Evolutionary conservation across 2,888 invertebrate species (phyloP), one percentile per base, ranked within the genome.

Genomic region (Clostera curtula): DNA sequence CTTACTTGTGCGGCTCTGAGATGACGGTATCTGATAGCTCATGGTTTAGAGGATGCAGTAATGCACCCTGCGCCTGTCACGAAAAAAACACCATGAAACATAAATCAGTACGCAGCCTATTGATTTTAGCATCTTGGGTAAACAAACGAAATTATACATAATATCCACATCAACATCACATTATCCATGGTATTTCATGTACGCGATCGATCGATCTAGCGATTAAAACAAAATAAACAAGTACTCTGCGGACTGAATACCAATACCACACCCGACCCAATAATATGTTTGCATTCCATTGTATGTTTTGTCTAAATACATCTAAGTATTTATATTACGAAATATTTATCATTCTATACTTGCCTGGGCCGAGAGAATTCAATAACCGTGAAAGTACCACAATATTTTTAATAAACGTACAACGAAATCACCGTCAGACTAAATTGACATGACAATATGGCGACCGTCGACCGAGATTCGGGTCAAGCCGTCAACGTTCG

Each of bases 1-100:
- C 93, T 92, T 85, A 93, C 93, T 93, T 65, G 91, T 90, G 73
- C 93, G 89, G 69, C 90, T 90, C 83, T 93, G 93, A 54, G 91
- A 88, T 41, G 89, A 86, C 63, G 91, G 90, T 88, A 93, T 90
- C 85, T 89, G 89, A 85, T 92, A 93, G 87, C 93, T 93, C 93
- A 93, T 93, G 88, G 85, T 89, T 88, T 84, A 84, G 77, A 76
- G 85, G 86, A 87, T 87, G 88, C 86, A 70, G 50, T 46, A 57
- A 61, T 71, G 79, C 86, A 87, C 86, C 87, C 86, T 85, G 85
- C 87, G 85, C 86, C 89, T 89, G 71, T 44, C 55, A 60, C 60
- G 71, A 58, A 58, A 63, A 59, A 56, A 54, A 52, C 40, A 50
- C 54, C 51, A 67, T 59, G 46, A 54, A 52, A 41, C 39, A 42